Evolutionary conservation across 1,140 invertebrate species (phyloP), one percentile per base, ranked within the genome.

Genomic region (Hycleus phaleratus): DNA sequence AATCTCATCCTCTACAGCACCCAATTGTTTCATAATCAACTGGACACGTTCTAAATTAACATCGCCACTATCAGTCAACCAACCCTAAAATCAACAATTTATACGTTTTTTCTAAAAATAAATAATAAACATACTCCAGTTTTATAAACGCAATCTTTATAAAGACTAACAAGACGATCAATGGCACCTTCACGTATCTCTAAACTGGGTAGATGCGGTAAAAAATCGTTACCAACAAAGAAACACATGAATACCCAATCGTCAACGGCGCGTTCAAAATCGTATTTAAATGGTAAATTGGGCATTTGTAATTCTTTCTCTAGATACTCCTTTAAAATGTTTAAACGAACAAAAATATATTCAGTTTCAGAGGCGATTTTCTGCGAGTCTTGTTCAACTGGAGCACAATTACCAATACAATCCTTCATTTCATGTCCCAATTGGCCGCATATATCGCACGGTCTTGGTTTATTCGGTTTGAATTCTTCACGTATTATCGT

Each of bases 191-290:
- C 97, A 58, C 97, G 81, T 68, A 99, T 99, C 81, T 99, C 97
- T 58, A 99, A 76, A 24, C 95, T 98, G 10, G 97, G 97, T 55
- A 99, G 79, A 81, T 99, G 97, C 10, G 97, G 97, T 63, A 99
- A 75, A 74, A 99, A 99, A 79, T 99, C 97, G 77, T 99, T 99
- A 43, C 97, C 97, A 54, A 99, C 97, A 78, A 99, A 99, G 78
- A 99, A 99, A 76, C 97, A 99, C 94, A 99, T 98, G 73, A 99
- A 98, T 0, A 99, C 96, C 96, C 97, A 99, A 77, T 99, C 97
- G 75, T 99, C 97, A 2, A 97, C 71, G 2, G 85, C 93, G 58
- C 93, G 76, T 70, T 97, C 91, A 71, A 93, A 92, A 65, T 91
- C 87, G 71, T 91, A 93, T 45, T 82, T 76, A 72, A 98, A 98